Evolutionary conservation across 1,140 invertebrate genomes (phyloP).

Genomic region (Polyergus mexicanus): DNA sequence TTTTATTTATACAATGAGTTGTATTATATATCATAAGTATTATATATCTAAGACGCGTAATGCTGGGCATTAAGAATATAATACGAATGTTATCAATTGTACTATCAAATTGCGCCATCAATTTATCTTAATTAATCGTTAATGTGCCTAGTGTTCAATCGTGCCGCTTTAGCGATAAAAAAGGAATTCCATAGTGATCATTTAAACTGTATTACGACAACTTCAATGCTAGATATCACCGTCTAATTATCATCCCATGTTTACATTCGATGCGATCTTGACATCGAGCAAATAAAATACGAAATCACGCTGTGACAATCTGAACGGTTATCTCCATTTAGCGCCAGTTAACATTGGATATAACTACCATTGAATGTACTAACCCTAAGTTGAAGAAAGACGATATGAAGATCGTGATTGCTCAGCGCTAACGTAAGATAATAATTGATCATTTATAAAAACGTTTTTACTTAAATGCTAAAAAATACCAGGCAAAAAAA

Average conservation of each 20-base stretch:
- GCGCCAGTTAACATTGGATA: slow-evolving; percentile 28
- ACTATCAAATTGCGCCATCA: slow-evolving; percentile 9
- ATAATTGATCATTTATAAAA: neutral
- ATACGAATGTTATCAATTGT: slow-evolving; percentile 17
- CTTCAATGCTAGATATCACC: neutral
- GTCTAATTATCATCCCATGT: slow-evolving; percentile 45
- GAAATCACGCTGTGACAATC: slow-evolving; percentile 22
- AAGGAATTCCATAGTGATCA: neutral
- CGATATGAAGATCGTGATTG: neutral
- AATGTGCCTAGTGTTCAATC: neutral
- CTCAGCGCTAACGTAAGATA: slow-evolving; percentile 4
- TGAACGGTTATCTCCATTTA: slow-evolving; percentile 44
- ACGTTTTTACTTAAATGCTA: neutral
- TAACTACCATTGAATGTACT: slow-evolving; percentile 1
- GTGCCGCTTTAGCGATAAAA: slow-evolving; percentile 26
- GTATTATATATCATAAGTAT: neutral
- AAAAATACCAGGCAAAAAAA: neutral
- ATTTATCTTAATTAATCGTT: slow-evolving; percentile 48
- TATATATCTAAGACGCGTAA: neutral
- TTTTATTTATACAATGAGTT: neutral
- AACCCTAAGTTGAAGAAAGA: too few relatives aligned
- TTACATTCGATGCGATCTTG: slow-evolving; percentile 53
- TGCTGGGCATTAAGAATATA: neutral
- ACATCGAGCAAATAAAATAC: slow-evolving; percentile 39
- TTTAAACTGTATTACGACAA: neutral